Evolutionary conservation across 2,113 vertebrate species (phyloP), one percentile per base, ranked within the genome.

Genomic region (Toxostoma redivivum): DNA sequence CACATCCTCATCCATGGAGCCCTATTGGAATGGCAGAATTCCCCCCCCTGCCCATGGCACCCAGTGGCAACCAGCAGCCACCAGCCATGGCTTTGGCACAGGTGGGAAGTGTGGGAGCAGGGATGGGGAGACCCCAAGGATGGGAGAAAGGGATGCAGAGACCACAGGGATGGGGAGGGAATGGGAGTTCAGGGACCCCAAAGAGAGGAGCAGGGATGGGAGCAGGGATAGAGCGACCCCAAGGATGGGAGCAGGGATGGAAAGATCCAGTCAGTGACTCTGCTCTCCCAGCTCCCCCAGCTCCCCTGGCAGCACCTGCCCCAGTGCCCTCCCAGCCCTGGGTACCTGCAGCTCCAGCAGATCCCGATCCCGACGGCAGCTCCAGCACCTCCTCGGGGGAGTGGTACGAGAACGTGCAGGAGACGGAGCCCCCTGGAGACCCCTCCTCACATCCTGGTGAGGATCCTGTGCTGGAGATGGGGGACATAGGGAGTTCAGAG

Each of bases 371-470:
- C 0, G 45, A 90, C 0, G 77, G 94, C 87, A 97, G 97, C 89
- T 98, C 98, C 85, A 98, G 98, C 95, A 98, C 98, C 47, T 98
- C 98, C 1, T 98, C 98, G 0, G 98, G 97, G 13, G 97, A 98
- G 31, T 98, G 98, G 97, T 98, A 98, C 5, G 94, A 98, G 96
- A 98, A 98, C 10, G 73, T 62, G 77, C 85, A 87, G 31, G 42
- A 38, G 24, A 2, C 0, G 2, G 47, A 90, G n/a, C 11, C 44
- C 0, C 18, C 50, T 0, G 1, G 8, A 23, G 48, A 92, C 6
- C 73, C 69, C 0, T 47, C 90, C 72, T 19, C 69, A 7, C 24
- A 18, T 20, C 9, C 72, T 1, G 83, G 96, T 97, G 83, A 94
- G 93, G 27, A 57, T 24, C 38, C 71, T 0, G 1, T 0, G 0